Evolutionary conservation across 2,113 vertebrate species (phyloP).

Genomic region (Rhea pennata): DNA sequence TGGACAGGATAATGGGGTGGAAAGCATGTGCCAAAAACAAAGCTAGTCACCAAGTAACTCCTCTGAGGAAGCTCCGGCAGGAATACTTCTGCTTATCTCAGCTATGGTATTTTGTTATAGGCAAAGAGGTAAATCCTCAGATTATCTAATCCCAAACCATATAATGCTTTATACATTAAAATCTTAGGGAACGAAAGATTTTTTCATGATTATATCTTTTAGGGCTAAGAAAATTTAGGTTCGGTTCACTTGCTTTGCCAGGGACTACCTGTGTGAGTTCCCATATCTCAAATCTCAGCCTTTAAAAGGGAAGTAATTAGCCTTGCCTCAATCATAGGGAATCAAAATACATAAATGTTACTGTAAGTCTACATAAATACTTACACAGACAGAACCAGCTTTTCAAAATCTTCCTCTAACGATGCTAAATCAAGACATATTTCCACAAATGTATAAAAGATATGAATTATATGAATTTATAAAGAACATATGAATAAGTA

Average conservation of each 20-base stretch:
- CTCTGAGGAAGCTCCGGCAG: background rate
- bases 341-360: rapidly evolving
- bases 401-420: background rate
- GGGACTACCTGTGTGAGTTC: background rate
- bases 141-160: background rate
- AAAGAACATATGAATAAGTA: background rate
- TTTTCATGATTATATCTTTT: background rate
- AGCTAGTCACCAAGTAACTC: background rate
- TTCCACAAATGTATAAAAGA: background rate
- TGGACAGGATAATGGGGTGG: background rate
- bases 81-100: background rate
- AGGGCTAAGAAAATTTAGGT: background rate
- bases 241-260: rapidly evolving
- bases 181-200: background rate
- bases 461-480: background rate
- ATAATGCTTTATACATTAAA: background rate
- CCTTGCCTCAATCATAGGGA: background rate
- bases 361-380: background rate
- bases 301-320: background rate
- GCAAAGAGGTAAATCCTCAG: background rate
- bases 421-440: background rate
- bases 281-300: background rate
- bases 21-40: background rate
- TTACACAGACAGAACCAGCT: background rate
- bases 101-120: background rate